Conservation (phyloP, 2,888 invertebrate genomes). For the Laspeyria flexula region DNA sequence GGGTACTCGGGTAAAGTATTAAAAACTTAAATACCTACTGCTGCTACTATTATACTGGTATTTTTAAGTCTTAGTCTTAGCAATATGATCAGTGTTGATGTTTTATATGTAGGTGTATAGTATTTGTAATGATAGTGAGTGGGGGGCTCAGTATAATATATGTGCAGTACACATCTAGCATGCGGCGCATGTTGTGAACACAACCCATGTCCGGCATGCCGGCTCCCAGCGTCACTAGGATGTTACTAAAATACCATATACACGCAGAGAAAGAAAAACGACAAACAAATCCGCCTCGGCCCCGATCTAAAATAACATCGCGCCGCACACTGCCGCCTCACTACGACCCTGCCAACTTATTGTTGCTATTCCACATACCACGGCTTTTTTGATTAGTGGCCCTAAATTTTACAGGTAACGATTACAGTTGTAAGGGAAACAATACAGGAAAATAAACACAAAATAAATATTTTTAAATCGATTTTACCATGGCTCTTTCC, state of each 20-base stretch:
- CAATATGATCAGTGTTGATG: no score
- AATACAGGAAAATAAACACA: constrained; percentile 11
- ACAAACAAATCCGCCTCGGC: constrained; percentile 59
- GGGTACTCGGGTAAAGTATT: no score
- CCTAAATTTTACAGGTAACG: neutral
- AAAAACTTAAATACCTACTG: no score
- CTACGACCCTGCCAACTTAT: constrained; percentile 52
- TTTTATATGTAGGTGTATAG: no score
- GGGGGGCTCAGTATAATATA: constrained; percentile 13
- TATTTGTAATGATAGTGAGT: no score
- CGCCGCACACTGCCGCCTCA: constrained; percentile 44
- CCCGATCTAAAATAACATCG: constrained; percentile 73
- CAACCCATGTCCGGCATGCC: neutral
- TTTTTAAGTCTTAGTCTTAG: no score
- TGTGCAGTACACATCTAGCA: constrained; percentile 16
- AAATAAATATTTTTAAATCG: constrained; percentile 59
- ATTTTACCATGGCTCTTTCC: constrained; percentile 91
- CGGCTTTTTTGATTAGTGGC: constrained; percentile 5
- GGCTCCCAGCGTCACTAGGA: constrained; percentile 19
- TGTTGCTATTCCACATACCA: constrained; percentile 40
- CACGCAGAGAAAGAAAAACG: constrained; percentile 56
- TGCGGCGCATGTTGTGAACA: constrained; percentile 20
- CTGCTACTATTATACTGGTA: no score
- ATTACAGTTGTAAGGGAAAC: neutral
- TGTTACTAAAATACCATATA: constrained; percentile 53